A percentile compares a stretch with the other conserved stretches of the same genome.
phyloP scores from a whole-genome alignment of 2,113 vertebrate species.

The Sylvia atricapilla region DNA sequence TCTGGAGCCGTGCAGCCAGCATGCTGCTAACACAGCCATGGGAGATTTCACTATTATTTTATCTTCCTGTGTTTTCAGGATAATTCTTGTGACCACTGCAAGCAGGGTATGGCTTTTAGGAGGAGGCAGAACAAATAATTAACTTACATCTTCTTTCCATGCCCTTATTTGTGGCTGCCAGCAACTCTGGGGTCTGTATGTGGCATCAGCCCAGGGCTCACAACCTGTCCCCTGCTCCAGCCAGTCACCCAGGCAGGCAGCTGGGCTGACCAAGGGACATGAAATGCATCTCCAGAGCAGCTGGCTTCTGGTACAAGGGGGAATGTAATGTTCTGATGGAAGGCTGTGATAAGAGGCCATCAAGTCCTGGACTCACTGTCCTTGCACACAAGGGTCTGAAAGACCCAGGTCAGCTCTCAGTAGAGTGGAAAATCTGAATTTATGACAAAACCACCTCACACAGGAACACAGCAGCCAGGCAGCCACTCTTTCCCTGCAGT shows the following conservation, averaged over 20 bases:
- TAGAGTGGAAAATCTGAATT: conserved; percentile 29
- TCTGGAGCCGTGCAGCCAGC: background rate
- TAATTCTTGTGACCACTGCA: background rate
- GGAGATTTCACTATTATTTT: background rate
- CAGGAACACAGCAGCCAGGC: background rate
- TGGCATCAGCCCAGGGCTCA: background rate
- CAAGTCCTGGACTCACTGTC: conserved; percentile 49
- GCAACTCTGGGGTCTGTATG: background rate
- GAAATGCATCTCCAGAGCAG: conserved; percentile 22
- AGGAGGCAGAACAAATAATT: background rate
- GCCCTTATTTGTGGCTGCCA: background rate
- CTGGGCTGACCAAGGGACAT: background rate
- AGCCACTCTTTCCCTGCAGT: background rate
- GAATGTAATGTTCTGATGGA: conserved; percentile 64
- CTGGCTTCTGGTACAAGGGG: conserved; percentile 43
- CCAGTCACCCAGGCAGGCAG: background rate
- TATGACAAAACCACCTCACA: background rate
- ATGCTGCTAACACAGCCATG: background rate
- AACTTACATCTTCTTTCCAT: background rate
- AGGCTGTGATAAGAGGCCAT: conserved; percentile 54
- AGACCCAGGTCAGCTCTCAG: conserved; percentile 55
- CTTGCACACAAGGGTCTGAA: background rate
- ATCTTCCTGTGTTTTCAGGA: background rate
- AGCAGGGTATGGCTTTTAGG: background rate
- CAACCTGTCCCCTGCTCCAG: background rate